Evolutionary conservation across 2,888 invertebrate species (phyloP).

Genomic region (Caenorhabditis drosophilae): DNA sequence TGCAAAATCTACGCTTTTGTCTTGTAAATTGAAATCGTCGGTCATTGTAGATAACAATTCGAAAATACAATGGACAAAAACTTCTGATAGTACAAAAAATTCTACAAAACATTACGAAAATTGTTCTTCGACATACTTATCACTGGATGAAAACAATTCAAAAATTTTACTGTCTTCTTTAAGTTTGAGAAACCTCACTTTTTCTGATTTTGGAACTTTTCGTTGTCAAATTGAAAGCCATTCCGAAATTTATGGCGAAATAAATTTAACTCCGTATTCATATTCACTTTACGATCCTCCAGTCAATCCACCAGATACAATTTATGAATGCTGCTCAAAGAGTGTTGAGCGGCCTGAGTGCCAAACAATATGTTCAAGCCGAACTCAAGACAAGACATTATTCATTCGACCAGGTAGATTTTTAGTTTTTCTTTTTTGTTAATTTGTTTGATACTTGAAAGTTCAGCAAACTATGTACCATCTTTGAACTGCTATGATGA

Average conservation of each 20-base stretch:
- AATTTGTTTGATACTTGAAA: too few relatives aligned
- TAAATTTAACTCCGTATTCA: background rate
- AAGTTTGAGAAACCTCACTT: slow-evolving; percentile 5
- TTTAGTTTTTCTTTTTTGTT: background rate
- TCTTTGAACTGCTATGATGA: slow-evolving; percentile 29
- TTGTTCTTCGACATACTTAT: too few relatives aligned
- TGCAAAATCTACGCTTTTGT: slow-evolving; percentile 8
- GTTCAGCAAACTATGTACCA: slow-evolving; percentile 24
- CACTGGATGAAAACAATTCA: too few relatives aligned
- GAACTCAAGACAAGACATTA: background rate
- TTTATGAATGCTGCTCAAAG: slow-evolving; percentile 43
- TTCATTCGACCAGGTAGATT: slow-evolving; percentile 23
- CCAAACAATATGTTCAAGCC: slow-evolving; percentile 18
- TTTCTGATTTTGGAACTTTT: slow-evolving; percentile 27
- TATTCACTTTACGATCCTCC: slow-evolving; percentile 6
- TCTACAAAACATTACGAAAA: too few relatives aligned
- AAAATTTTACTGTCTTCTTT: slow-evolving; percentile 26
- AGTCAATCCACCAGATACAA: slow-evolving; percentile 33
- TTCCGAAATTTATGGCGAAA: slow-evolving; percentile 26
- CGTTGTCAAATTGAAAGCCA: slow-evolving; percentile 32
- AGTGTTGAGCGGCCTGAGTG: slow-evolving; percentile 17
- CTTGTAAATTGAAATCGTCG: slow-evolving; percentile 25
- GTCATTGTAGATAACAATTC: slow-evolving; percentile 4
- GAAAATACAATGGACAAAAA: slow-evolving; percentile 33
- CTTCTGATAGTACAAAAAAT: too few relatives aligned